Percentiles rank a stretch among this genome's conserved stretches.
Evolutionary conservation across 1,140 invertebrate species (phyloP).

Genomic region (Drosophila albomicans): DNA sequence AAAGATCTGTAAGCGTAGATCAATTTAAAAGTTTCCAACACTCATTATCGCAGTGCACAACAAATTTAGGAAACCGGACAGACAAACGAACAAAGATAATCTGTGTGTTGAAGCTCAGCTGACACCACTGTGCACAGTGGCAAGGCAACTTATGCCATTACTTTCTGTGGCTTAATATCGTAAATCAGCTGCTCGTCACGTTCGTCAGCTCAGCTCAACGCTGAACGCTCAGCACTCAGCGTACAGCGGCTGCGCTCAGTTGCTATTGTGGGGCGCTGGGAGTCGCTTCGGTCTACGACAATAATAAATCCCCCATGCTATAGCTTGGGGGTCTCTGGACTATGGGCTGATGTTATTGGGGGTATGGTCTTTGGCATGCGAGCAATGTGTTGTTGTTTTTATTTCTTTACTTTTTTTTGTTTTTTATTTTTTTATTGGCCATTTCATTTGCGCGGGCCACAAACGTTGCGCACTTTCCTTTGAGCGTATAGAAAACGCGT

Average conservation of each 20-base stretch:
- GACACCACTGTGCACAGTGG: slow-evolving; percentile 32
- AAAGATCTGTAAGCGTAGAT: not conserved
- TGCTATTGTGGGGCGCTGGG: slow-evolving; percentile 38
- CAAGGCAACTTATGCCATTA: slow-evolving; percentile 17
- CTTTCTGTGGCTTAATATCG: slow-evolving; percentile 58
- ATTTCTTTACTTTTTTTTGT: too few relatives aligned
- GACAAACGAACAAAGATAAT: not conserved
- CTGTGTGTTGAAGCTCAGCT: not conserved
- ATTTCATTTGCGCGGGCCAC: slow-evolving; percentile 56
- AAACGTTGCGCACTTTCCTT: slow-evolving; percentile 70
- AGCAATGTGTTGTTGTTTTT: slow-evolving; percentile 38
- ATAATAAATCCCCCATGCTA: not conserved
- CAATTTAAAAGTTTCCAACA: not conserved
- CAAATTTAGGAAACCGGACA: not conserved
- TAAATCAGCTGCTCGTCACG: slow-evolving; percentile 74
- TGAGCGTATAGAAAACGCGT: slow-evolving; percentile 59
- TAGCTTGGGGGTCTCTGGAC: slow-evolving; percentile 22
- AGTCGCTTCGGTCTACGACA: slow-evolving; percentile 34
- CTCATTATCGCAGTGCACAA: not conserved
- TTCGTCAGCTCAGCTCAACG: slow-evolving; percentile 56
- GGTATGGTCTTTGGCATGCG: slow-evolving; percentile 54
- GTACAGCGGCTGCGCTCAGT: slow-evolving; percentile 27
- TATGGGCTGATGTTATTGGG: slow-evolving; percentile 17
- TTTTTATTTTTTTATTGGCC: slow-evolving; percentile 62
- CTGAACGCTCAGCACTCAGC: slow-evolving; percentile 37